Evolutionary conservation across 2,797 vertebrate species (phyloP).

Genomic region (Ara ararauna): DNA sequence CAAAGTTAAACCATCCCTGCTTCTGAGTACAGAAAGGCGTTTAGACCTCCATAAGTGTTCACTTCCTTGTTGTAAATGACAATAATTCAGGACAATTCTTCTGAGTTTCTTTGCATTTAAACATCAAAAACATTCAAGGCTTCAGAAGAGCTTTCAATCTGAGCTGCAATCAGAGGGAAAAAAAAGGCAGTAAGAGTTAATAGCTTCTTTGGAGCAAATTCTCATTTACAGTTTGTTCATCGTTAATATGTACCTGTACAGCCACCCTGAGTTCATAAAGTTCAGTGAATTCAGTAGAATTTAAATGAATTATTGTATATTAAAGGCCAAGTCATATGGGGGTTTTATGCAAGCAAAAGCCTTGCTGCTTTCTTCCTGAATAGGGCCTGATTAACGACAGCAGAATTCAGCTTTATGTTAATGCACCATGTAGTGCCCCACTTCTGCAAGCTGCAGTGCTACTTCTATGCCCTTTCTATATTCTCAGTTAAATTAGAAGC

Average conservation of each 20-base stretch:
- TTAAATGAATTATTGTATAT: not conserved
- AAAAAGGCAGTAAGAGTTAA: not conserved
- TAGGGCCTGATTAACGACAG: constrained; percentile 9
- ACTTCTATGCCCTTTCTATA: not conserved
- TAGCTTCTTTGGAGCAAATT: not conserved
- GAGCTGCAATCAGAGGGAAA: not conserved
- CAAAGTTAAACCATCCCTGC: constrained; percentile 15
- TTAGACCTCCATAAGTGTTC: constrained; percentile 12
- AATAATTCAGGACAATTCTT: constrained; percentile 5
- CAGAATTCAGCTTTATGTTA: not conserved
- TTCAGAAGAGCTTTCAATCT: constrained; percentile 4
- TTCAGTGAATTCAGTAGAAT: constrained; percentile 8
- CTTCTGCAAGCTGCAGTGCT: not conserved
- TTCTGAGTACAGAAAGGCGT: not conserved
- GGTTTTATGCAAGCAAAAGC: not conserved
- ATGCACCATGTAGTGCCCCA: not conserved
- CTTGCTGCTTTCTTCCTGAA: not conserved
- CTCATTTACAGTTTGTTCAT: not conserved
- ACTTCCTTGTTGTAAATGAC: not conserved
- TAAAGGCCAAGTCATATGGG: not conserved
- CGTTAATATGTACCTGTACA: not conserved
- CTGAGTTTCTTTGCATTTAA: not conserved
- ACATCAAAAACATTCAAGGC: not conserved
- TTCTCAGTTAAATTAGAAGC: not conserved
- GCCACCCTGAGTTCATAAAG: not conserved